phyloP scores from a whole-genome alignment of 2,797 vertebrate genomes.

The Myotis daubentonii region DNA sequence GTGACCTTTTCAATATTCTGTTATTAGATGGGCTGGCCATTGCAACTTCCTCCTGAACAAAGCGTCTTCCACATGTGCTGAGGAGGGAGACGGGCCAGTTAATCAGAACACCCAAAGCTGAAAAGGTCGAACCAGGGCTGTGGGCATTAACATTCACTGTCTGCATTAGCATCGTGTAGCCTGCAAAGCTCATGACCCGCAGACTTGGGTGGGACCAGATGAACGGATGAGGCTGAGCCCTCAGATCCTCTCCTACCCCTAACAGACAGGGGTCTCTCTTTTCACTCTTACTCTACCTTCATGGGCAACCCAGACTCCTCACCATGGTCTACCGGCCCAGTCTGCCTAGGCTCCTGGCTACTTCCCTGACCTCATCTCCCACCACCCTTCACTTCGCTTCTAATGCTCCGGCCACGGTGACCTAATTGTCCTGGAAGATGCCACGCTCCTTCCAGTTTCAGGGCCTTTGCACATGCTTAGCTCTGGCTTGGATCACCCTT shows the following conservation, averaged over 20 bases:
- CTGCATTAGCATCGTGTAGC: not conserved
- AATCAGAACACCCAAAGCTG: conserved; percentile 61
- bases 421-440: not conserved
- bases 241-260: not conserved
- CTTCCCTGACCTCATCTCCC: not conserved
- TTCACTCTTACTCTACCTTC: too few relatives aligned
- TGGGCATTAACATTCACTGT: not conserved
- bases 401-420: accelerated
- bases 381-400: not conserved
- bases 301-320: not conserved
- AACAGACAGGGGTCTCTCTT: not conserved
- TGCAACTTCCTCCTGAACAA: conserved; percentile 66
- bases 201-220: not conserved
- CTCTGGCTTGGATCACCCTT: not conserved
- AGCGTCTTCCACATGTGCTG: conserved; percentile 50
- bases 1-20: conserved; percentile 82
- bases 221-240: too few relatives aligned
- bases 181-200: not conserved
- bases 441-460: not conserved
- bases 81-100: conserved; percentile 63
- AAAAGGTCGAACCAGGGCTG: conserved; percentile 58
- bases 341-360: not conserved
- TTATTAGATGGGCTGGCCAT: conserved; percentile 73
- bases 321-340: not conserved
- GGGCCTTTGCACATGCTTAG: not conserved